Percentiles rank a stretch among this genome's conserved stretches.
Evolutionary conservation across 2,797 vertebrate genomes (phyloP).

Genomic region (Hafferia zeledoni): DNA sequence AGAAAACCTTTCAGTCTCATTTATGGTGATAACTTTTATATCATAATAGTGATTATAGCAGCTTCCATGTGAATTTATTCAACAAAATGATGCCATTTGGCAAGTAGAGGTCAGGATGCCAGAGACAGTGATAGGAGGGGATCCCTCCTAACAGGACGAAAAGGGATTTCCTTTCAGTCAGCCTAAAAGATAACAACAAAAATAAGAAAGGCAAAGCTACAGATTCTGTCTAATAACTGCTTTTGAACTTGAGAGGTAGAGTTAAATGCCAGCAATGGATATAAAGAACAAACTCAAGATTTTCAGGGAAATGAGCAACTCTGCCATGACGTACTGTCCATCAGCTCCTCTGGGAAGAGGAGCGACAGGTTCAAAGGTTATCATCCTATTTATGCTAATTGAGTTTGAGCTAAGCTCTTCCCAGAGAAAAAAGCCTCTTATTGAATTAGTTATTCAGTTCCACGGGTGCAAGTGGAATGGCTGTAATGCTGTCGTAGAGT

Average conservation of each 20-base stretch:
- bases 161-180: background rate
- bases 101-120: background rate
- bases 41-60: background rate
- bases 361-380: conserved; percentile 66
- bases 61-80: background rate
- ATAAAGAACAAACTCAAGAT: background rate
- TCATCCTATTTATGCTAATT: conserved; percentile 72
- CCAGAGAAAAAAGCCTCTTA: conserved; percentile 70
- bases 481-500: conserved; percentile 8
- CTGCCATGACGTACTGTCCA: background rate
- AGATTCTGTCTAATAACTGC: background rate
- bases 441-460: conserved; percentile 65
- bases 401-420: conserved; percentile 80
- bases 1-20: background rate
- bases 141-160: background rate
- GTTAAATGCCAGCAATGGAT: background rate
- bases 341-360: background rate
- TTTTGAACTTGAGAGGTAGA: background rate
- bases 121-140: background rate
- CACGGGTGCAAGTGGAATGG: conserved; percentile 19
- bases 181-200: background rate
- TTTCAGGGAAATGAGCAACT: background rate
- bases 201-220: background rate
- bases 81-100: fast-evolving
- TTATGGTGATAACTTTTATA: background rate